These are phyloP conservation scores for Pantala flavescens DNA, from an alignment of 1,140 invertebrate genomes.

Conservation along the genomic window DNA sequence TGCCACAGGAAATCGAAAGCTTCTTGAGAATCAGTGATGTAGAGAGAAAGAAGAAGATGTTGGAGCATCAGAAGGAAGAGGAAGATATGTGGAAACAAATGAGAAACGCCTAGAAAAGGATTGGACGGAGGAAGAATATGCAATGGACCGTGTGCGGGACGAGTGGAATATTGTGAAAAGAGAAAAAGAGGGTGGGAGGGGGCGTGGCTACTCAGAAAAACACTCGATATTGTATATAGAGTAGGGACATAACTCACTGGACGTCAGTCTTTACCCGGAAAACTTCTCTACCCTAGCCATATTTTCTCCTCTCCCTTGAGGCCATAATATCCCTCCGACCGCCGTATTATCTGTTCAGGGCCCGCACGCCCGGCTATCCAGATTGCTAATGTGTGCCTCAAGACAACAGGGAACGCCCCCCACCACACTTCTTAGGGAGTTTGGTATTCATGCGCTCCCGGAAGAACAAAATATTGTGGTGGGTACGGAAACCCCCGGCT, in stretches of 20 bases:
- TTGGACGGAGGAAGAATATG: background rate
- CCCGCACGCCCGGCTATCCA: background rate
- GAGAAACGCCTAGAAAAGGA: background rate
- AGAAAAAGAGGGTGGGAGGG: background rate
- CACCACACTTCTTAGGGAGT: too few relatives aligned
- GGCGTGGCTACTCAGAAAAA: background rate
- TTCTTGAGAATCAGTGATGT: too few relatives aligned
- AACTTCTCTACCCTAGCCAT: background rate
- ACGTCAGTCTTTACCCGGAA: background rate
- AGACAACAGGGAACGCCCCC: too few relatives aligned
- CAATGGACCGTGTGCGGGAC: background rate
- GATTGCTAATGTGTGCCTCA: background rate
- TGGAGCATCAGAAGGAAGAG: too few relatives aligned
- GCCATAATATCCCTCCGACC: background rate
- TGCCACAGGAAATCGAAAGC: too few relatives aligned
- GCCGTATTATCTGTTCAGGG: background rate
- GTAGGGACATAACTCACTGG: conserved; percentile 3
- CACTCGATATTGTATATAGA: conserved; percentile 10
- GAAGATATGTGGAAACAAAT: too few relatives aligned
- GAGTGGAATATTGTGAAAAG: background rate
- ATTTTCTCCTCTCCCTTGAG: background rate
- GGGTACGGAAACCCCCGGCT: too few relatives aligned
- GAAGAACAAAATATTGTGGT: too few relatives aligned
- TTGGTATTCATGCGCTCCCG: too few relatives aligned
- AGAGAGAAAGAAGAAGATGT: too few relatives aligned